A percentile compares a stretch with the other conserved stretches of the same genome.
These are phyloP conservation scores for Armadillidium nasatum DNA, from an alignment of 1,140 invertebrate species.

Conservation along the genomic window DNA sequence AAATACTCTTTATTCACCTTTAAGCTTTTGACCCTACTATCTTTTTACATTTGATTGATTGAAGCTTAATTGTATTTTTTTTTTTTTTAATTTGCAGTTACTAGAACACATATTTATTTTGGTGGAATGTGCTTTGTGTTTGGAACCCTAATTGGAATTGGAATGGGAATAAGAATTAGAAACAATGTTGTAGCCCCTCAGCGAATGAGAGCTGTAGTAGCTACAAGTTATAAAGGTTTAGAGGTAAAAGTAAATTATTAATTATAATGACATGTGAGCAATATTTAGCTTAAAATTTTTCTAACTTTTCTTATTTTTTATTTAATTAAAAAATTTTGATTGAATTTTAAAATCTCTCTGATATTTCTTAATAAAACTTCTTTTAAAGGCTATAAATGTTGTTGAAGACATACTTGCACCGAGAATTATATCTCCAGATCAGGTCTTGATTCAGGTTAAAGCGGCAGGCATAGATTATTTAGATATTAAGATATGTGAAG, in stretches of 20 bases:
- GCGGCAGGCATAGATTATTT: slow-evolving; percentile 60
- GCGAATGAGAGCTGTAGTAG: slow-evolving; percentile 42
- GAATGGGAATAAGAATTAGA: slow-evolving; percentile 35
- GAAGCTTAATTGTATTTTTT: background rate
- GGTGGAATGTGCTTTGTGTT: slow-evolving; percentile 37
- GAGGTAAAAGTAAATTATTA: slow-evolving; percentile 29
- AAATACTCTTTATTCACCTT: background rate
- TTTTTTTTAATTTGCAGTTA: slow-evolving; percentile 28
- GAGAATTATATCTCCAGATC: slow-evolving; percentile 55
- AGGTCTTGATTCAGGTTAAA: slow-evolving; percentile 63
- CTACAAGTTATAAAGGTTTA: slow-evolving; percentile 36
- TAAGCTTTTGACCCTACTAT: background rate
- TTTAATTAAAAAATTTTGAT: background rate
- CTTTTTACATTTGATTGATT: too few species aligned
- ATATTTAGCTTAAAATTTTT: background rate
- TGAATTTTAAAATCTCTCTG: background rate
- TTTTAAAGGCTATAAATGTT: slow-evolving; percentile 44
- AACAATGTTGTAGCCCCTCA: slow-evolving; percentile 39
- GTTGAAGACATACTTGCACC: slow-evolving; percentile 59
- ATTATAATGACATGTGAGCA: background rate
- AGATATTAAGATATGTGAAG: slow-evolving; percentile 61
- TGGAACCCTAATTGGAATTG: slow-evolving; percentile 32
- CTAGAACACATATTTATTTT: slow-evolving; percentile 41
- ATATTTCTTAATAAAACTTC: too few species aligned
- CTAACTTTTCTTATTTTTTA: background rate